phyloP scores from a whole-genome alignment of 2,797 vertebrate genomes.

The Sarcophilus harrisii region DNA sequence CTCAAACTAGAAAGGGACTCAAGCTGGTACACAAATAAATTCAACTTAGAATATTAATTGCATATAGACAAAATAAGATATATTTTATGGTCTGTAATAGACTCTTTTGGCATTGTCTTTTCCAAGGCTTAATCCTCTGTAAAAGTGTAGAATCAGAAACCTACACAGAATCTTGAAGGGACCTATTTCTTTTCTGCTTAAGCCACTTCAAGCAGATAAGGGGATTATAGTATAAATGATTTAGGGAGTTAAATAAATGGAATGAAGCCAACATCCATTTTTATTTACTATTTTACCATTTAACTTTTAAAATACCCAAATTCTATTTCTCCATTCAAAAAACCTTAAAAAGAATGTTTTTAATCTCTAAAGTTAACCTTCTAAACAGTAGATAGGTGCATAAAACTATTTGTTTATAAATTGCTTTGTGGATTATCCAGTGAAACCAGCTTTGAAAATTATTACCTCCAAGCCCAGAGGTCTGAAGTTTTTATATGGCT shows the following conservation, averaged over 20 bases:
- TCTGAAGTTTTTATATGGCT: neutral
- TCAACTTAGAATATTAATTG: neutral
- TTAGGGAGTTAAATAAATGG: neutral
- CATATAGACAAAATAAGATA: neutral
- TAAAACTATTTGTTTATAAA: neutral
- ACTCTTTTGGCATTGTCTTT: conserved; percentile 42
- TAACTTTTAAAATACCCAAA: conserved; percentile 12
- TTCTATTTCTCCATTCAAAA: neutral
- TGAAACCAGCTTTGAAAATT: conserved; percentile 32
- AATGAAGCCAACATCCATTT: neutral
- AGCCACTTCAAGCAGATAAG: conserved; percentile 1
- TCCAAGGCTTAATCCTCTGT: conserved; percentile 29
- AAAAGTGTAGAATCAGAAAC: conserved; percentile 28
- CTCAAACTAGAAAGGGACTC: neutral
- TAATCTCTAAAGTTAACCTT: neutral
- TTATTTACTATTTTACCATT: conserved; percentile 11
- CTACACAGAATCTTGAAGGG: neutral
- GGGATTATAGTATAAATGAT: conserved; percentile 28
- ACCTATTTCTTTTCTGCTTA: conserved; percentile 18
- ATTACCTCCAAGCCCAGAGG: neutral
- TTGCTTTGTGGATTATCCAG: conserved; percentile 24
- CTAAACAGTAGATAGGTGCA: conserved; percentile 15
- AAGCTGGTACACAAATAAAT: neutral
- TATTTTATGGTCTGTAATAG: neutral
- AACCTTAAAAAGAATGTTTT: neutral